Percentiles rank a stretch among this genome's conserved stretches.
Conservation (phyloP, 2,888 invertebrate genomes). For the Macrophya annulata region DNA sequence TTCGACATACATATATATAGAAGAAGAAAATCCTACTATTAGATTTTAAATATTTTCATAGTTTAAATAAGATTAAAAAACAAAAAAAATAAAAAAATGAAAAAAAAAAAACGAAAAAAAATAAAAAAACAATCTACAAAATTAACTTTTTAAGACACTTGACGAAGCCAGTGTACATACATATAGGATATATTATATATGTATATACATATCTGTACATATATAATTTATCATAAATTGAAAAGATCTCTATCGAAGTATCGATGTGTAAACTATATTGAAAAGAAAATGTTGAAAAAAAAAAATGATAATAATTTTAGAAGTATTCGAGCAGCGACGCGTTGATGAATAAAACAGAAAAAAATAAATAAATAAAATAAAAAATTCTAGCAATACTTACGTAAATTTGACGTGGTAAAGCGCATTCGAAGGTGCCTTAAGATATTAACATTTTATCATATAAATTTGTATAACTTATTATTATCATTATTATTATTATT, state of each 20-base stretch:
- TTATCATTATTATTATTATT: slow-evolving; percentile 28
- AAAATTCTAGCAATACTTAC: slow-evolving; percentile 28
- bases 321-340: too few species aligned
- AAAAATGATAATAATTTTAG: too few species aligned
- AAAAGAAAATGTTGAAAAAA: neutral
- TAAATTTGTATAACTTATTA: slow-evolving; percentile 57
- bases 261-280: neutral
- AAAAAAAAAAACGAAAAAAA: slow-evolving; percentile 45
- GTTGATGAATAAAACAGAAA: too few species aligned
- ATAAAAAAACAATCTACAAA: slow-evolving; percentile 43
- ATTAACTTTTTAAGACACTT: slow-evolving; percentile 41
- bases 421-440: slow-evolving; percentile 65
- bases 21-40: slow-evolving; percentile 51
- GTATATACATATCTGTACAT: too few species aligned
- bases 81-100: slow-evolving; percentile 27
- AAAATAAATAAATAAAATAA: too few species aligned
- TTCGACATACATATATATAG: slow-evolving; percentile 4
- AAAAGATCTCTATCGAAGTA: slow-evolving; percentile 32
- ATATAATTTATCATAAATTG: neutral
- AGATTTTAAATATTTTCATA: slow-evolving; percentile 44
- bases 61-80: neutral
- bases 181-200: slow-evolving; percentile 40
- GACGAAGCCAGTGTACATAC: slow-evolving; percentile 54
- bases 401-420: slow-evolving; percentile 44
- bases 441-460: slow-evolving; percentile 57